Conservation (phyloP, 2,113 vertebrate species). For the Pterocles gutturalis region DNA sequence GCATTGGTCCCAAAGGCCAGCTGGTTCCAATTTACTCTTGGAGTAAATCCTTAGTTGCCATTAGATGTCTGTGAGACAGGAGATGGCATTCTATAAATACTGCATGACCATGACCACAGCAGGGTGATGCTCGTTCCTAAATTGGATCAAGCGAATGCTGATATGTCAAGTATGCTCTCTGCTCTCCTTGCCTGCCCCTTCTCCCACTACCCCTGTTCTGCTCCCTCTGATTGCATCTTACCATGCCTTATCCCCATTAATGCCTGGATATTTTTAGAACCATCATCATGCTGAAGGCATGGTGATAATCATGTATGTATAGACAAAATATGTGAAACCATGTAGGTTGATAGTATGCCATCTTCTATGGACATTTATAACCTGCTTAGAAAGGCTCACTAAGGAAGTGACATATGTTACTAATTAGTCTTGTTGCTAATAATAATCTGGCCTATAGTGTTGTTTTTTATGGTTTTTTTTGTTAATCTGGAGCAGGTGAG, state of each 20-base stretch:
- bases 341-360: background rate
- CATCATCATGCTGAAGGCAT: conserved; percentile 30
- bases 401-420: conserved; percentile 20
- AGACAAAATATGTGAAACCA: conserved; percentile 24
- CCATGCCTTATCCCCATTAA: background rate
- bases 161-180: conserved; percentile 61
- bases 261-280: conserved; percentile 43
- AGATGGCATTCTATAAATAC: conserved; percentile 66
- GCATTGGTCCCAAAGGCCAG: background rate
- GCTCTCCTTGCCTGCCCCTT: conserved; percentile 39
- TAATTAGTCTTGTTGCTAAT: conserved; percentile 34
- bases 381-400: background rate
- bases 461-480: background rate
- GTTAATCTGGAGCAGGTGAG: conserved; percentile 39
- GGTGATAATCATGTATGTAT: conserved; percentile 42
- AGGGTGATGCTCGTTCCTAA: conserved; percentile 39
- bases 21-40: background rate
- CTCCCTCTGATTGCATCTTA: background rate
- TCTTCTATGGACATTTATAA: conserved; percentile 53
- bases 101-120: background rate
- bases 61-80: conserved; percentile 20
- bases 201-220: background rate
- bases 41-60: conserved; percentile 13
- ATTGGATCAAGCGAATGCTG: conserved; percentile 44
- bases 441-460: conserved; percentile 21